Percentiles rank a stretch among this genome's conserved stretches.
These are phyloP conservation scores for Psephotus haematonotus DNA, from an alignment of 2,113 vertebrate genomes.

Conservation along the genomic window DNA sequence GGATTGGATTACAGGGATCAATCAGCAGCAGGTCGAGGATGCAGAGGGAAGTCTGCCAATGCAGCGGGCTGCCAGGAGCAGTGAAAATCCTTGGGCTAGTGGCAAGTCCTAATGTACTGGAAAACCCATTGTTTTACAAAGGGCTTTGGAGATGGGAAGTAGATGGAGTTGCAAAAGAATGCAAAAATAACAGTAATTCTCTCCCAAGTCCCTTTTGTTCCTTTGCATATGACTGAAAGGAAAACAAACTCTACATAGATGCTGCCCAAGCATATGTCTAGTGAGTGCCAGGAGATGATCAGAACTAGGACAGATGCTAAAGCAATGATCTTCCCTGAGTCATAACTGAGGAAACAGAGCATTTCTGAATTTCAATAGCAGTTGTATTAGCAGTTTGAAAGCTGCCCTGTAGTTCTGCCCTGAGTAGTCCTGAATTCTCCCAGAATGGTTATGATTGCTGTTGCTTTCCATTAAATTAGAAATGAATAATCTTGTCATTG, in stretches of 20 bases:
- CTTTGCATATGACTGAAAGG: background rate
- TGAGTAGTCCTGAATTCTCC: background rate
- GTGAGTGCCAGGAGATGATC: background rate
- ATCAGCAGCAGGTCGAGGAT: constrained; percentile 69
- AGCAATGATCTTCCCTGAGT: background rate
- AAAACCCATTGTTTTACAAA: constrained; percentile 69
- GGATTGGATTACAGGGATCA: constrained; percentile 72
- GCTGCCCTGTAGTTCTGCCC: background rate
- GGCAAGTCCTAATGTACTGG: constrained; percentile 54
- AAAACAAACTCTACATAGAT: constrained; percentile 5
- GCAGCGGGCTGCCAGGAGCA: constrained; percentile 53
- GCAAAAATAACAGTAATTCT: constrained; percentile 34
- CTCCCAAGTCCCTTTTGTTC: constrained; percentile 1
- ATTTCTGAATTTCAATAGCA: constrained; percentile 21
- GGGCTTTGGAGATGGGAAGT: constrained; percentile 58
- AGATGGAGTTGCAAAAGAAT: constrained; percentile 5
- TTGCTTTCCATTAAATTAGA: background rate
- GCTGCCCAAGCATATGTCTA: background rate
- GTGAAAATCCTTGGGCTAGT: constrained; percentile 61
- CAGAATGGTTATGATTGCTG: background rate
- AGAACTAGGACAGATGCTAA: constrained; percentile 1
- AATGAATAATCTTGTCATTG: background rate
- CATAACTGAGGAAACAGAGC: constrained; percentile 4
- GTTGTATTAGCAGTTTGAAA: background rate
- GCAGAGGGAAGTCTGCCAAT: constrained; percentile 64